phyloP scores from a whole-genome alignment of 53 echinoderm and acorn worm genomes.

The Echinarachnius parma region DNA sequence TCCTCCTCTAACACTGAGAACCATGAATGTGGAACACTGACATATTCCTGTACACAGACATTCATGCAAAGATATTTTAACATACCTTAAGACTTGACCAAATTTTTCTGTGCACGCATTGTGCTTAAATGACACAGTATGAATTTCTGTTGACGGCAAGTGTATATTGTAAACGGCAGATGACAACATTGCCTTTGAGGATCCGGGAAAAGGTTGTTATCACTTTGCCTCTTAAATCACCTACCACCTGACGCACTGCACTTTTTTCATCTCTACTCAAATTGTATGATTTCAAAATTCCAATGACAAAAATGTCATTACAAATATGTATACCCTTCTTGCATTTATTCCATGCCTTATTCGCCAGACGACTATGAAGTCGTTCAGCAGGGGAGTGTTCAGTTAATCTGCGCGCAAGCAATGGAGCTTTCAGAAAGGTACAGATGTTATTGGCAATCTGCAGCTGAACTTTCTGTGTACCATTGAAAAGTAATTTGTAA shows the following conservation, averaged over 20 bases:
- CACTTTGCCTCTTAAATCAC: neutral
- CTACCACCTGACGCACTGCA: neutral
- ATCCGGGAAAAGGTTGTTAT: neutral
- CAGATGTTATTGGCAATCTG: neutral
- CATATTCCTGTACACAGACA: neutral
- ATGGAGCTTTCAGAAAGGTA: neutral
- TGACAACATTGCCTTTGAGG: neutral
- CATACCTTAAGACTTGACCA: neutral
- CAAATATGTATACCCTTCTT: conserved; percentile 3
- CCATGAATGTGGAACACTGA: neutral
- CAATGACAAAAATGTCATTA: neutral
- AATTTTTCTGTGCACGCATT: neutral
- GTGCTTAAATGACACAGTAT: neutral
- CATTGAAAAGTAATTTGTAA: too few relatives aligned
- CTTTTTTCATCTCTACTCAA: neutral
- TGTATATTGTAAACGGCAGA: neutral
- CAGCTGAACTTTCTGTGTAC: neutral
- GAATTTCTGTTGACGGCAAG: neutral
- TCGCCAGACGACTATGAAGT: neutral
- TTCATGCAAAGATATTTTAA: neutral
- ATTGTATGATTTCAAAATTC: neutral
- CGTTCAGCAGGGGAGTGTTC: neutral
- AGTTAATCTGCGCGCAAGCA: neutral
- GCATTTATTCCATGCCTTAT: neutral
- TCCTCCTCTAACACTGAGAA: too few relatives aligned